phyloP scores from a whole-genome alignment of 1,140 invertebrate genomes.

The Trichonephila clavipes region DNA sequence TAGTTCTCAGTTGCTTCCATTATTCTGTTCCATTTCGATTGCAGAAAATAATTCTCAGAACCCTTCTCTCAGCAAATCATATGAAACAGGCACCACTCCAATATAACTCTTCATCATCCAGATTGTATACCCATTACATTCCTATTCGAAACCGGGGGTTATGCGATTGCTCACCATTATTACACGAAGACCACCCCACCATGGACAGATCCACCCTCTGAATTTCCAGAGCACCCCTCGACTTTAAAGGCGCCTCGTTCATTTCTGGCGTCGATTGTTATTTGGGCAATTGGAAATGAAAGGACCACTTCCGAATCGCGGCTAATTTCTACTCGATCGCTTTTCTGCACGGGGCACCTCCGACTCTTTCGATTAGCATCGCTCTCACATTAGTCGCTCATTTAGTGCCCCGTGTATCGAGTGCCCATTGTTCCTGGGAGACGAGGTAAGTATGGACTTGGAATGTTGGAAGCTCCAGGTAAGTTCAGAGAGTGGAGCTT shows the following conservation, averaged over 20 bases:
- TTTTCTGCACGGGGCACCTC: slow-evolving; percentile 18
- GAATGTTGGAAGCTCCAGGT: neutral
- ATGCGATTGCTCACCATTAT: neutral
- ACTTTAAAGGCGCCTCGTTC: slow-evolving; percentile 64
- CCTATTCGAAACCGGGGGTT: neutral
- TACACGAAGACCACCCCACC: neutral
- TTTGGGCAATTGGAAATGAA: slow-evolving; percentile 68
- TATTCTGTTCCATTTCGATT: no score
- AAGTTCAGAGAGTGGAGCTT: neutral
- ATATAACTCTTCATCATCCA: neutral
- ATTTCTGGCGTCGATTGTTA: slow-evolving; percentile 52
- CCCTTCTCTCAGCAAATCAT: no score
- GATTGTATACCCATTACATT: neutral
- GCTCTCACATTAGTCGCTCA: neutral
- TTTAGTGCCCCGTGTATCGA: neutral
- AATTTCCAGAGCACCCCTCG: slow-evolving; percentile 12
- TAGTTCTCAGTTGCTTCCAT: no score
- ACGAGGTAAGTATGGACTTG: neutral
- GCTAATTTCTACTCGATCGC: slow-evolving; percentile 70
- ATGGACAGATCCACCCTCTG: neutral
- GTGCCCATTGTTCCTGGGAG: neutral
- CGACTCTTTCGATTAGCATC: slow-evolving; percentile 54
- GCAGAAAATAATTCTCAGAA: no score
- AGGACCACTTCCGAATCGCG: slow-evolving; percentile 56
- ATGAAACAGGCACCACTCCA: neutral